Base-by-base conservation (phyloP, 92 coral and sea anemone genomes). In the Phenganax marumi region DNA sequence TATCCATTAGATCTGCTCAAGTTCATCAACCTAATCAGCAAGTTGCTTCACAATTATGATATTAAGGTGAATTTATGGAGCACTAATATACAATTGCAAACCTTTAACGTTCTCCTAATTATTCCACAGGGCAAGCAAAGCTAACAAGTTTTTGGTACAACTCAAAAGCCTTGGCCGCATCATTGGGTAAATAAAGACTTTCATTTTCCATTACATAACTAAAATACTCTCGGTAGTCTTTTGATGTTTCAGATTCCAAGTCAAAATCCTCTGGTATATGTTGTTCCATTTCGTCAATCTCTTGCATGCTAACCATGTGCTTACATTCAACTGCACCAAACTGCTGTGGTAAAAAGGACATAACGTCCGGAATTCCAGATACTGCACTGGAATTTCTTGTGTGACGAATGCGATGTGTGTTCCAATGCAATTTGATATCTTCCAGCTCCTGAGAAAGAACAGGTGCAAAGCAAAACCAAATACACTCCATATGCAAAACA, bases 131-230 rank as follows among this genome's bases (percentile, higher is more conserved):
- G 22, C n/a, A 14, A 56, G 63, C 63, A 56, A 56, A 56, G 22
- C n/a, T 1, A 66, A 88, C 26, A 65, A 88, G 85, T 66, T 79
- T 72, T 58, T 77, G 85, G 80, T 84, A 88, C 50, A 83, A 70
- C 50, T 85, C 66, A 80, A 77, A 73, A 52, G 81, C 89, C 46
- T 85, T 85, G 50, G 70, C 81, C 57, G 89, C 86, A 64, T 85
- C 60, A 77, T 55, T 63, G 61, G 89, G 89, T 56, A 72, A 76
- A 68, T 85, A 63, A 39, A 86, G 71, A 81, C 72, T 73, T 85
- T 88, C 91, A 76, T 85, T 85, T 70, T 70, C 81, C 75, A 88
- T 70, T 17, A 84, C 89, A 88, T 88, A 88, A 70, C 71, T 50
- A 83, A 80, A 85, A 69, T 85, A 86, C 68, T 89, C 91, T 54